These are phyloP conservation scores for Temnothorax ravouxi DNA, from an alignment of 2,888 invertebrate genomes.

Conservation along the genomic window DNA sequence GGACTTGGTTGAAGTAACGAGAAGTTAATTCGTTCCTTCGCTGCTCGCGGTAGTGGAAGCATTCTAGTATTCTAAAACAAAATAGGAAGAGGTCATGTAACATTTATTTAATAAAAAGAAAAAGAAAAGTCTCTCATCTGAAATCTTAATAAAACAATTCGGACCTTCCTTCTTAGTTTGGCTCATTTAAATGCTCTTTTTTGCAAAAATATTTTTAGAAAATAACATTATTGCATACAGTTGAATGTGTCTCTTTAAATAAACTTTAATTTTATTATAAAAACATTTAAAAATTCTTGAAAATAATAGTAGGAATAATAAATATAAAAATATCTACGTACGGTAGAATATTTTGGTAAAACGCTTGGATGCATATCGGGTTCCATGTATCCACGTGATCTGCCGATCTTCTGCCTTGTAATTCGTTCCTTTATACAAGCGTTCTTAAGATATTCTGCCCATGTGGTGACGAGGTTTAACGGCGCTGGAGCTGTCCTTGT, in stretches of 20 bases:
- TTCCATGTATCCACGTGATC: constrained; percentile 38
- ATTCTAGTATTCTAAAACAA: constrained; percentile 81
- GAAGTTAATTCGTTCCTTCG: constrained; percentile 77
- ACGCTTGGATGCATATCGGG: constrained; percentile 25
- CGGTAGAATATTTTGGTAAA: constrained; percentile 64
- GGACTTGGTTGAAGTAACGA: constrained; percentile 81
- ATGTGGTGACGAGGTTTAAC: constrained; percentile 90
- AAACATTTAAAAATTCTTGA: neutral
- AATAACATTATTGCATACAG: too few species aligned
- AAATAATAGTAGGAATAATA: neutral
- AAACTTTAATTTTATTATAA: neutral
- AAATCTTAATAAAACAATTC: neutral
- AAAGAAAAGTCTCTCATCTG: neutral
- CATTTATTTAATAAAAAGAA: neutral
- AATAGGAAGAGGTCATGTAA: neutral
- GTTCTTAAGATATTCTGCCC: constrained; percentile 86
- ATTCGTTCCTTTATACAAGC: constrained; percentile 82
- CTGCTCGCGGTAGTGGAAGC: constrained; percentile 79
- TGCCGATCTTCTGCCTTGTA: constrained; percentile 45
- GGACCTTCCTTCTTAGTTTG: neutral
- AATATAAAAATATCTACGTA: constrained; percentile 54
- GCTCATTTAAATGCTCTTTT: too few species aligned
- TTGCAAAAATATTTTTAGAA: neutral
- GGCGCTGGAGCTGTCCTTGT: constrained; percentile 91
- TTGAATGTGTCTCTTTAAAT: neutral